Percentiles rank a stretch among this genome's conserved stretches.
These are phyloP conservation scores for Acrossocheilus fasciatus DNA, from an alignment of 2,797 vertebrate genomes.

Conservation along the genomic window DNA sequence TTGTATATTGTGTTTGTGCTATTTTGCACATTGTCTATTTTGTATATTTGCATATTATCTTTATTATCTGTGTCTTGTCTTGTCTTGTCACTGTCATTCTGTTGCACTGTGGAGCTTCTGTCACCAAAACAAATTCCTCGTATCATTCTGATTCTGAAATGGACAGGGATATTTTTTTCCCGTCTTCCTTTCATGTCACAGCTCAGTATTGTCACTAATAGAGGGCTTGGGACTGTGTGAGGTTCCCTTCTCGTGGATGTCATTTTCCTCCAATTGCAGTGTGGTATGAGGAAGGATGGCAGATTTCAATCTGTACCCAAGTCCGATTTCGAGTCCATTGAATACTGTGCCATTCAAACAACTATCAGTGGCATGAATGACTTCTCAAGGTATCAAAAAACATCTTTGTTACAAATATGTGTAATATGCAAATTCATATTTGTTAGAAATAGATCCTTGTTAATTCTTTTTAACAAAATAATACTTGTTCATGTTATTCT, in stretches of 20 bases:
- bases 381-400: background rate
- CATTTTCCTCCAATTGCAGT: background rate
- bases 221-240: background rate
- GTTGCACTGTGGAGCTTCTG: too few relatives aligned
- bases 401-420: background rate
- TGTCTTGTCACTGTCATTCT: too few relatives aligned
- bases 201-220: background rate
- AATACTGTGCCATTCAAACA: background rate
- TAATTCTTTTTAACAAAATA: background rate
- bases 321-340: background rate
- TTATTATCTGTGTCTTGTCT: too few relatives aligned
- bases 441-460: background rate
- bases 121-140: too few relatives aligned
- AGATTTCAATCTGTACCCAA: background rate
- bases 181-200: background rate
- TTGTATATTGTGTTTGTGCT: too few relatives aligned
- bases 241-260: background rate
- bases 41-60: too few relatives aligned
- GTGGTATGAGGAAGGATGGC: background rate
- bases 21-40: too few relatives aligned
- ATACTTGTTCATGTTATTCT: background rate
- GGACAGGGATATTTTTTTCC: background rate
- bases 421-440: background rate
- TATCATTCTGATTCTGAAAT: background rate
- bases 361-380: background rate